Evolutionary conservation across 1,140 invertebrate genomes (phyloP).

Genomic region (Schmidtea mediterranea): DNA sequence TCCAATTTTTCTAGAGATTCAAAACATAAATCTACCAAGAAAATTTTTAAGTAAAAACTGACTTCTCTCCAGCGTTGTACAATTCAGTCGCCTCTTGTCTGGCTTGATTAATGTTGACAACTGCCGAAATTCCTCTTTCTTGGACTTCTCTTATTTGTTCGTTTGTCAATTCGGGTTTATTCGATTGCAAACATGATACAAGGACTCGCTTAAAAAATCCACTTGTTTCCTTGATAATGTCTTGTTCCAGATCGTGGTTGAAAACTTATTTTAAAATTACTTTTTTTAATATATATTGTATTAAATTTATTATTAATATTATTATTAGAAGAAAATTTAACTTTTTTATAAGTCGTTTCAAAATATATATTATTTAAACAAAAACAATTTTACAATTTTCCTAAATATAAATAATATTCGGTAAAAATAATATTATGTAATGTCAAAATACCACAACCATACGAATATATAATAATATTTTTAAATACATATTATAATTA

Average conservation of each 20-base stretch:
- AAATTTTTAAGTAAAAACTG: neutral
- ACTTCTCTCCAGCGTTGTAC: constrained; percentile 8
- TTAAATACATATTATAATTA: no score
- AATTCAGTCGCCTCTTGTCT: constrained; percentile 12
- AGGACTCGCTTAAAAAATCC: constrained; percentile 3
- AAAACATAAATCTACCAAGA: neutral
- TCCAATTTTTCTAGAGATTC: constrained; percentile 29
- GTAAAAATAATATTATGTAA: no score
- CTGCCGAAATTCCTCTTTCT: neutral
- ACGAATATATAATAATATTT: no score
- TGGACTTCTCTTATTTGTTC: neutral
- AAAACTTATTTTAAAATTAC: neutral
- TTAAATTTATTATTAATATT: no score
- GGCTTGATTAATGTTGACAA: constrained; percentile 9
- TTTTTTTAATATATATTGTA: no score
- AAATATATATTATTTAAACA: no score
- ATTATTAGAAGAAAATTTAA: no score
- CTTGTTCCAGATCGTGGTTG: constrained; percentile 1
- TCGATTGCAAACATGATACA: neutral
- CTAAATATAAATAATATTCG: no score
- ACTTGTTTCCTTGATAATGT: neutral
- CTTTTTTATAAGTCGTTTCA: no score
- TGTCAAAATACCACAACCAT: no score
- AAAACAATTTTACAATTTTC: no score
- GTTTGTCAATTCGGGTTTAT: neutral